phyloP scores from a whole-genome alignment of 2,888 invertebrate species.

The Dicranocentrus wangi region DNA sequence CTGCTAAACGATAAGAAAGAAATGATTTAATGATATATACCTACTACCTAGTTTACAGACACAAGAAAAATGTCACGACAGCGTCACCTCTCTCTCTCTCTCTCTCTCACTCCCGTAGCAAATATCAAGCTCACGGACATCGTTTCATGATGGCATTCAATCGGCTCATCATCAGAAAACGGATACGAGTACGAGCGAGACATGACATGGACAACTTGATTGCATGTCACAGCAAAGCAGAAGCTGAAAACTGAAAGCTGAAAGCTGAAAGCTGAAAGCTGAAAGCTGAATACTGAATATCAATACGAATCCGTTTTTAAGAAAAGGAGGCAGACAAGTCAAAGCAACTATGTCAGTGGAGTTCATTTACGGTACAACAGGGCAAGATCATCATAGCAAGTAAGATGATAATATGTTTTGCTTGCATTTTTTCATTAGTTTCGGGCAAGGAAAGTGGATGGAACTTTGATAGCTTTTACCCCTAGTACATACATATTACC shows the following conservation, averaged over 20 bases:
- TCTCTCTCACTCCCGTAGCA: no score
- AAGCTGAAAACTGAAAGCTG: neutral
- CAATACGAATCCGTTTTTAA: neutral
- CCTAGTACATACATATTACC: no score
- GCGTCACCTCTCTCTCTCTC: no score
- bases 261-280: neutral
- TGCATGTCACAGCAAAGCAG: no score
- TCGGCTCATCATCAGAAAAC: neutral
- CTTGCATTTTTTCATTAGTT: no score
- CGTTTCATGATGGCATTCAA: neutral
- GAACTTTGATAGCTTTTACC: no score
- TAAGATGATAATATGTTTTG: no score
- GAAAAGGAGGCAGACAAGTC: neutral
- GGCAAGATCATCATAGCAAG: neutral
- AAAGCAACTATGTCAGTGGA: neutral
- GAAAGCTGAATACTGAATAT: neutral
- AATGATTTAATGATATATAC: no score
- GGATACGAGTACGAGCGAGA: constrained; percentile 8
- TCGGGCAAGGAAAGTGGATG: no score
- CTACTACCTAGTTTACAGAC: no score
- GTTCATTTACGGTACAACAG: neutral
- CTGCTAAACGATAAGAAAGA: no score
- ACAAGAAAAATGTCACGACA: neutral
- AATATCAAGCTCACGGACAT: constrained; percentile 13
- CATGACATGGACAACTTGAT: no score